These are phyloP conservation scores for Ramphastos sulfuratus DNA, from an alignment of 2,113 vertebrate species.

Conservation along the genomic window DNA sequence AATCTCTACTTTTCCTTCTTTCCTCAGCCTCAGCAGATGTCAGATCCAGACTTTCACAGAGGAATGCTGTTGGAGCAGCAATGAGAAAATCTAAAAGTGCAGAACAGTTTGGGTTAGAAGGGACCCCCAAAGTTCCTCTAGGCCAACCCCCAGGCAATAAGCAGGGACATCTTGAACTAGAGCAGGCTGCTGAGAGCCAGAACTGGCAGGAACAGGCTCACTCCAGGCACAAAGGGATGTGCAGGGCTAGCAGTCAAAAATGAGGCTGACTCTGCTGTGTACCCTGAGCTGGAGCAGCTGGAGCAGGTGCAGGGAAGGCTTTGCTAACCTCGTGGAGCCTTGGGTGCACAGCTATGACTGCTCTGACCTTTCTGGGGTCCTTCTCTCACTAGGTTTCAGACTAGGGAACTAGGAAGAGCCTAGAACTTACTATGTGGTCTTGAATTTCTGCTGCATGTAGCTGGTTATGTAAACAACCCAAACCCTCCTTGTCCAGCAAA, in stretches of 20 bases:
- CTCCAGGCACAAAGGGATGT: rapidly evolving
- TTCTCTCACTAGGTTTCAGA: background rate
- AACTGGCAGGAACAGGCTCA: background rate
- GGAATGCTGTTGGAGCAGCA: background rate
- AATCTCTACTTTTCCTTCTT: background rate
- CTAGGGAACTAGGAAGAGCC: background rate
- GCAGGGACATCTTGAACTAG: background rate
- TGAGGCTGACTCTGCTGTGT: background rate
- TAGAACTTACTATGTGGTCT: background rate
- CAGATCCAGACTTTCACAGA: background rate
- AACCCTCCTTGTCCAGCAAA: background rate
- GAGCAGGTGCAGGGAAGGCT: background rate
- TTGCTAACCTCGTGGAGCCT: background rate
- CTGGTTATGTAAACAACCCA: background rate
- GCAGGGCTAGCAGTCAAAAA: background rate
- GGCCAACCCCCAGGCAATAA: background rate
- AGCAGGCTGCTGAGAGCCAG: background rate
- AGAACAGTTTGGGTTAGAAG: background rate
- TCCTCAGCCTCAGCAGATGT: background rate
- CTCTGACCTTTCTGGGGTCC: background rate
- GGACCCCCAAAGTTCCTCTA: background rate
- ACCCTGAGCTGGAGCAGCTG: background rate
- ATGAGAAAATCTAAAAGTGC: background rate
- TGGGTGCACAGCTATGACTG: background rate
- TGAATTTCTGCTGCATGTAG: background rate